Percentiles rank a stretch among this genome's conserved stretches.
Evolutionary conservation across 1,140 invertebrate genomes (phyloP).

Genomic region (Paraescarpia echinospica): DNA sequence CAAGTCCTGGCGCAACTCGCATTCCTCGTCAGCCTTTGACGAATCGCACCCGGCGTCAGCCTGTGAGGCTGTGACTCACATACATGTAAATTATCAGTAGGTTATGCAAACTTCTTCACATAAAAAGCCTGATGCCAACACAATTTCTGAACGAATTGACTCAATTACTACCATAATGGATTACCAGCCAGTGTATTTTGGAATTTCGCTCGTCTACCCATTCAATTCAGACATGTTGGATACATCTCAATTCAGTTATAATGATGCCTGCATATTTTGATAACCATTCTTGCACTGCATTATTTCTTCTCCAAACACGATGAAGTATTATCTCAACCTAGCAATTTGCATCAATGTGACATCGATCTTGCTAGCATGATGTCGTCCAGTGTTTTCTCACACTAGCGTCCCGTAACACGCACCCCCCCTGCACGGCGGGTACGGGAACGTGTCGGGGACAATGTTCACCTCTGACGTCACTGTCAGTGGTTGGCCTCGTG

Average conservation of each 20-base stretch:
- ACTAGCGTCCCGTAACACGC: neutral
- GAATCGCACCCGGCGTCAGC: no score
- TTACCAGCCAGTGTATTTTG: no score
- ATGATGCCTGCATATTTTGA: neutral
- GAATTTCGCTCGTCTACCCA: no score
- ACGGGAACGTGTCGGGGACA: neutral
- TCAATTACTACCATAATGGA: no score
- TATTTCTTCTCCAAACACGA: neutral
- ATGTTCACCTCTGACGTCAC: conserved; percentile 8
- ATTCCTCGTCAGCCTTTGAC: no score
- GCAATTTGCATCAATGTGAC: neutral
- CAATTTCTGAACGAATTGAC: no score
- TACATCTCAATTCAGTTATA: neutral
- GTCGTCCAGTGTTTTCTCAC: neutral
- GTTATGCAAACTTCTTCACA: no score
- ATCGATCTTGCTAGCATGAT: neutral
- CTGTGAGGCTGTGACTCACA: no score
- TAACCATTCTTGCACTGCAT: neutral
- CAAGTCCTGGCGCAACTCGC: no score
- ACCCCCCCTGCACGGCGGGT: neutral
- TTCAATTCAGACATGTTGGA: neutral
- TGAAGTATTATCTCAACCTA: neutral
- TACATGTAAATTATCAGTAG: no score
- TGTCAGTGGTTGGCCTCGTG: neutral
- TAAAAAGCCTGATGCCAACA: no score